Evolutionary conservation across 2,888 invertebrate genomes (phyloP).

Genomic region (Stratiomys singularior): DNA sequence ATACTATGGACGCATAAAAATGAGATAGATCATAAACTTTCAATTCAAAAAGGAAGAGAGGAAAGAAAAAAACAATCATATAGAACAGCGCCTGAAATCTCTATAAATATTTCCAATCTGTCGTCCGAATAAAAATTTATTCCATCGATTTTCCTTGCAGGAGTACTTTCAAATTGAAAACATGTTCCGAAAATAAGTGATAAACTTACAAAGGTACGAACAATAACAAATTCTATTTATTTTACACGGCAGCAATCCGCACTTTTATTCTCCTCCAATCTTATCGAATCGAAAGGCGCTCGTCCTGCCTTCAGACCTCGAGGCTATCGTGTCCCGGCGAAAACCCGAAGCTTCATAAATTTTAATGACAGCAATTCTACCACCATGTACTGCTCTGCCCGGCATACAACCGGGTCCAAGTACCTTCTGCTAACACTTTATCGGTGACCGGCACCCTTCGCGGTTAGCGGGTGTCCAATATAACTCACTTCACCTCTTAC

Average conservation of each 20-base stretch:
- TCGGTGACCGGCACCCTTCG: neutral
- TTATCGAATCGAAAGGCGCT: neutral
- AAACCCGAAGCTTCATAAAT: constrained; percentile 15
- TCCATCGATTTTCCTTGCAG: constrained; percentile 14
- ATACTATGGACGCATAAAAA: too few relatives aligned
- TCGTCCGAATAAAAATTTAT: constrained; percentile 21
- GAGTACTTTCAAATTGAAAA: constrained; percentile 17
- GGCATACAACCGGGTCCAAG: neutral
- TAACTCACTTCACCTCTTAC: neutral
- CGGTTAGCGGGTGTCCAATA: neutral
- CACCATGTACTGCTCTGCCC: neutral
- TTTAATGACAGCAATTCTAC: constrained; percentile 23
- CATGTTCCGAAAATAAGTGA: neutral
- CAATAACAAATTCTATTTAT: constrained; percentile 26
- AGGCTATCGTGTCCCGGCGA: neutral
- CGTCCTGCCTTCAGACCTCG: neutral
- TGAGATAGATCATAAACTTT: too few relatives aligned
- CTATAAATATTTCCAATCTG: neutral
- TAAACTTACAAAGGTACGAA: constrained; percentile 6
- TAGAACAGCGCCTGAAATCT: neutral
- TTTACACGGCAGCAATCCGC: constrained; percentile 18
- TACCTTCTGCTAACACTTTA: neutral
- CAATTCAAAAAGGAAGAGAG: too few relatives aligned
- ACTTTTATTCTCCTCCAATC: constrained; percentile 12
- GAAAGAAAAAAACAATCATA: too few relatives aligned